Base-by-base conservation (phyloP, 2,113 vertebrate species). In the Brienomyrus brachyistius region DNA sequence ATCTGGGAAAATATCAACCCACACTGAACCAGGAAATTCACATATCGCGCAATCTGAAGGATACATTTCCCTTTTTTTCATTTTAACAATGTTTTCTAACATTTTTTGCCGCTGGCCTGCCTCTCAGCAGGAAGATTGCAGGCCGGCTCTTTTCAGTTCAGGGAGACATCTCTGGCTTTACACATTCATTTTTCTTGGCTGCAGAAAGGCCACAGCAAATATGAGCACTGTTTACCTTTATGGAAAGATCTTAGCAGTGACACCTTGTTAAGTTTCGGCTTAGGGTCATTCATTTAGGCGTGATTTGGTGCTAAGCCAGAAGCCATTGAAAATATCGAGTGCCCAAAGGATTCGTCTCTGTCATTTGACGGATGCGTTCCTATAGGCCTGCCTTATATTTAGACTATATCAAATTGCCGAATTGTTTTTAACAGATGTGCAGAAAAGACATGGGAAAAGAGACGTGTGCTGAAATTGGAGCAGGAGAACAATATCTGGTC, bases 101-200 rank as follows among this genome's bases (percentile, higher is more conserved):
- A 80, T 43, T 43, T 77, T 40, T 83, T 84, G 9, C 43, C 21
- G 21, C 43, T 47, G 82, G 40, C 19, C 82, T 84, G 82, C 40
- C 21, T 48, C 82, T 84, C 82, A 21, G 43, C 82, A 48, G 80
- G 40, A 2, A 4, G 92, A 93, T 43, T 93, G 90, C 92, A 93
- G 94, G 93, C 94, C 93, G 93, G 93, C 93, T 91, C 89, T 88
- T 87, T 89, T 92, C 91, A 91, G 93, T 94, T 91, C 92, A 91
- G 94, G 93, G 90, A 92, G 91, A 91, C 92, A 94, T 94, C 93
- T 95, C 93, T 93, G 90, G 23, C 27, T 56, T 52, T 4, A 92
- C 92, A 86, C 80, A 91, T 94, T 94, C 15, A 94, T 94, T 95
- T 94, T 94, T 91, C 89, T 95, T 95, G 93, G 94, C 94, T 1